Percentiles rank a stretch among this genome's conserved stretches.
phyloP scores from a whole-genome alignment of 2,797 vertebrate genomes.

The Cyclura pinguis region DNA sequence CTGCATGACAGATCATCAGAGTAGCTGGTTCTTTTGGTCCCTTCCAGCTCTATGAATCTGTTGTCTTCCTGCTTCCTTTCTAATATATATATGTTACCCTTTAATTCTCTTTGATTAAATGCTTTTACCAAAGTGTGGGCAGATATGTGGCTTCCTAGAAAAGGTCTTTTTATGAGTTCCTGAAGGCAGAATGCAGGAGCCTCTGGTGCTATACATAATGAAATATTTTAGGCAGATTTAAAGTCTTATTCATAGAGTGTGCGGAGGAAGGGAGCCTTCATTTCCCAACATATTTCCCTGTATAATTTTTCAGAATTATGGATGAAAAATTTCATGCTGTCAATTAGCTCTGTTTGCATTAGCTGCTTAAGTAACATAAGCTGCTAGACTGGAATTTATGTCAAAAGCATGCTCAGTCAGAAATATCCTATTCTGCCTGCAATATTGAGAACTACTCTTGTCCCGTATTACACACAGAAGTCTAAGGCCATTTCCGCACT shows the following conservation, averaged over 20 bases:
- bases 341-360: slow-evolving; percentile 55
- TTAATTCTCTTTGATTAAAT: slow-evolving; percentile 53
- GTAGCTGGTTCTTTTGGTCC: no score
- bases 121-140: slow-evolving; percentile 56
- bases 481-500: no score
- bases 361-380: slow-evolving; percentile 47
- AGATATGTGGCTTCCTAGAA: slow-evolving; percentile 43
- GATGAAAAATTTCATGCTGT: slow-evolving; percentile 44
- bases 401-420: slow-evolving; percentile 29
- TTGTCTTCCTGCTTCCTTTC: not conserved
- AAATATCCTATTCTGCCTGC: slow-evolving; percentile 13
- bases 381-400: not conserved
- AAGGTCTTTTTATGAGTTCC: slow-evolving; percentile 57
- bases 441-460: slow-evolving; percentile 1
- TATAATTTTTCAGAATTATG: slow-evolving; percentile 54
- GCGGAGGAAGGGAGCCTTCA: slow-evolving; percentile 15
- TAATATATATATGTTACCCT: not conserved
- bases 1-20: no score
- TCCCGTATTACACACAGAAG: slow-evolving; percentile 23
- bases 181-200: slow-evolving; percentile 43
- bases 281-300: slow-evolving; percentile 34
- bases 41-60: no score
- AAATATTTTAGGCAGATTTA: slow-evolving; percentile 56
- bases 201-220: slow-evolving; percentile 38
- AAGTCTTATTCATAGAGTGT: slow-evolving; percentile 16